Evolutionary conservation across 2,797 vertebrate species (phyloP).

Genomic region (Glossophaga mutica): DNA sequence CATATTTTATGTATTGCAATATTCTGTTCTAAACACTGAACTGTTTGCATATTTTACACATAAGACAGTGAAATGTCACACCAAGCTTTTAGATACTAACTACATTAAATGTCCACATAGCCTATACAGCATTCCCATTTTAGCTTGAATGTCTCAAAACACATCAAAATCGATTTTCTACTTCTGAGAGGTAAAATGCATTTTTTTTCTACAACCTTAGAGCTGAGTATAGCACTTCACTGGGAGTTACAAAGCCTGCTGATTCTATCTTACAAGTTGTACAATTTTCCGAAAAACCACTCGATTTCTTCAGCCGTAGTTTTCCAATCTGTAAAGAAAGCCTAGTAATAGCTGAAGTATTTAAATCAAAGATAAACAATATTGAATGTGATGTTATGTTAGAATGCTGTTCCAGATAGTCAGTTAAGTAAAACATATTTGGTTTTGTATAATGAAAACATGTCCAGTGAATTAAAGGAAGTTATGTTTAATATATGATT

Average conservation of each 20-base stretch:
- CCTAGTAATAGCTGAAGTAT: not conserved
- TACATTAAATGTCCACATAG: not conserved
- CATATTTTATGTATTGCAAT: not conserved
- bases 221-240: not conserved
- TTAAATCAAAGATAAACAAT: conserved; percentile 7
- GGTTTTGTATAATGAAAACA: not conserved
- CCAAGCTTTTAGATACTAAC: not conserved
- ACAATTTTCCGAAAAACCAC: not conserved
- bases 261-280: not conserved
- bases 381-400: not conserved
- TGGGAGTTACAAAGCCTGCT: not conserved
- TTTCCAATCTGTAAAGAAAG: not conserved
- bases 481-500: not conserved
- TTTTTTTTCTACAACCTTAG: not conserved
- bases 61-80: not conserved
- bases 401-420: not conserved
- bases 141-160: not conserved
- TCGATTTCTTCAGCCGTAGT: not conserved
- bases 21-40: not conserved
- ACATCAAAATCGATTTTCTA: not conserved
- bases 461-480: not conserved
- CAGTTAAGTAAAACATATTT: not conserved
- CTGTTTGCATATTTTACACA: not conserved
- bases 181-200: not conserved
- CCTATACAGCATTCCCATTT: not conserved